Percentiles rank a stretch among this genome's conserved stretches.
Evolutionary conservation across 2,888 invertebrate genomes (phyloP).

Genomic region (Nezara viridula): DNA sequence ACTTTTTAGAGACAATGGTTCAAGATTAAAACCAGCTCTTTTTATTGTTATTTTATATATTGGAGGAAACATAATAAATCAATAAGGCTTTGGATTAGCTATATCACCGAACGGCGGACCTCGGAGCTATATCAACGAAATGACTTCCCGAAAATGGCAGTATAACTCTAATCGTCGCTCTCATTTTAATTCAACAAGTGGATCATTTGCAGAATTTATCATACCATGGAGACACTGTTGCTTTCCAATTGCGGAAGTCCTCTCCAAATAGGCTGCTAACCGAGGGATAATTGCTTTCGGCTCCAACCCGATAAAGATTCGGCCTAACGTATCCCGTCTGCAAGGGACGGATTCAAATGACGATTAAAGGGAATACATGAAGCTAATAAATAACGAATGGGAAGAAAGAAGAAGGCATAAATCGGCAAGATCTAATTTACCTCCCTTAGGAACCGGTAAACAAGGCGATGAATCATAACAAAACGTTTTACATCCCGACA

Average conservation of each 20-base stretch:
- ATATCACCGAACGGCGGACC: not conserved
- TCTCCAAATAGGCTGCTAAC: not conserved
- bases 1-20: too few relatives aligned
- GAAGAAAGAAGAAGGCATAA: not conserved
- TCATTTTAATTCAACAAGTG: conserved; percentile 21
- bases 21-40: too few relatives aligned
- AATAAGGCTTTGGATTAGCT: too few relatives aligned
- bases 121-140: not conserved
- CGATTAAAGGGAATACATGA: not conserved
- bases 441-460: not conserved
- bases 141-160: not conserved
- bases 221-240: not conserved
- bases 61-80: too few relatives aligned
- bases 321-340: not conserved
- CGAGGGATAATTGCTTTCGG: not conserved
- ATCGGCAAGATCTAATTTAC: not conserved
- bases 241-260: not conserved
- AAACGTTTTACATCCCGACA: not conserved
- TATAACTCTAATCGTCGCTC: conserved; percentile 17
- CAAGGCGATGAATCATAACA: not conserved
- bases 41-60: too few relatives aligned
- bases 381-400: not conserved
- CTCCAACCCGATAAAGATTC: not conserved
- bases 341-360: not conserved
- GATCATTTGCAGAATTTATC: conserved; percentile 16